These are phyloP conservation scores for Opisthograptis luteolata DNA, from an alignment of 2,888 invertebrate species.

Conservation along the genomic window DNA sequence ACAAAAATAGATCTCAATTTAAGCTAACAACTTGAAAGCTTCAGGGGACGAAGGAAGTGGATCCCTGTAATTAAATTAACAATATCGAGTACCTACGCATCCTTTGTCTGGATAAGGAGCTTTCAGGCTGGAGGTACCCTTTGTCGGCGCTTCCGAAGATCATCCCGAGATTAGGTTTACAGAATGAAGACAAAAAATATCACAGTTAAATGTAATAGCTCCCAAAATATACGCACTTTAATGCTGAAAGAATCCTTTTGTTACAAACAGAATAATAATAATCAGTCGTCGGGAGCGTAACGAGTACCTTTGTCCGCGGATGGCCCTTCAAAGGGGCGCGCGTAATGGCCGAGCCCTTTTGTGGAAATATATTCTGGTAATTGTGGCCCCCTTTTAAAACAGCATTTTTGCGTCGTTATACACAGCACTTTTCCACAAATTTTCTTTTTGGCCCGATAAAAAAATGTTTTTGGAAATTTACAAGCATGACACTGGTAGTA, in stretches of 20 bases:
- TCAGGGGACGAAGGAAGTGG: conserved; percentile 2
- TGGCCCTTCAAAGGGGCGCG: conserved; percentile 35
- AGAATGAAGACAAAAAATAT: conserved; percentile 20
- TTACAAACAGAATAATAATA: conserved; percentile 59
- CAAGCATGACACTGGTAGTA: background rate
- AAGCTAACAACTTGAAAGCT: background rate
- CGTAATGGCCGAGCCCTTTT: conserved; percentile 52
- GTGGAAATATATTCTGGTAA: conserved; percentile 58
- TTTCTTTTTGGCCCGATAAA: conserved; percentile 1
- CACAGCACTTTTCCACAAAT: conserved; percentile 3
- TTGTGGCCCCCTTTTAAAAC: conserved; percentile 43
- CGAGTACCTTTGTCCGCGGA: conserved; percentile 64
- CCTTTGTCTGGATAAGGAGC: conserved; percentile 25
- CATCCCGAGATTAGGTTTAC: conserved; percentile 23
- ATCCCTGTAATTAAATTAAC: conserved; percentile 16
- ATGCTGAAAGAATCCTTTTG: conserved; percentile 57
- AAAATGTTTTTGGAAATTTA: background rate
- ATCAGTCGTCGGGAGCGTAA: conserved; percentile 60
- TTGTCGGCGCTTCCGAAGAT: conserved; percentile 26
- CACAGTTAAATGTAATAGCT: conserved; percentile 10
- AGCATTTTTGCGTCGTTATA: conserved; percentile 19
- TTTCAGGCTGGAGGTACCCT: conserved; percentile 5
- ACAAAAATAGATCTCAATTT: conserved; percentile 4
- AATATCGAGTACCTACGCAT: conserved; percentile 11
- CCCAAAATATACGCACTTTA: conserved; percentile 32